These are phyloP conservation scores for Lapara coniferarum DNA, from an alignment of 2,888 invertebrate species.

Conservation along the genomic window DNA sequence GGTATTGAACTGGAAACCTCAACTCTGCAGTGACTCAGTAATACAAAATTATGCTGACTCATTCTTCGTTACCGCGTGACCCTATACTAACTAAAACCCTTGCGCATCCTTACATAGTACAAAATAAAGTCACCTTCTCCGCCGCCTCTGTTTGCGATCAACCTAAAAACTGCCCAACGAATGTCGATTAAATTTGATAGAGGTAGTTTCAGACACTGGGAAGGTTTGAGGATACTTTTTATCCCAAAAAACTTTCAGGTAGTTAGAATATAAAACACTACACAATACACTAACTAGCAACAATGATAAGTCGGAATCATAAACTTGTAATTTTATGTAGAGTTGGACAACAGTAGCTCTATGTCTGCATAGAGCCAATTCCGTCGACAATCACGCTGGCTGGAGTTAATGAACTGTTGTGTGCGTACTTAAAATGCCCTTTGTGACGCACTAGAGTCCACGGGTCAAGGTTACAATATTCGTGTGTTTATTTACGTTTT, in stretches of 20 bases:
- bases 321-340: slow-evolving; percentile 5
- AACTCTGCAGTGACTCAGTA: too few species aligned
- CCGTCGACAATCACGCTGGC: slow-evolving; percentile 22
- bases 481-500: slow-evolving; percentile 16
- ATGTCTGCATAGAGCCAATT: slow-evolving; percentile 26
- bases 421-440: slow-evolving; percentile 47
- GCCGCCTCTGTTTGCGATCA: too few species aligned
- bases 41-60: too few species aligned
- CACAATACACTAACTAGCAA: background rate
- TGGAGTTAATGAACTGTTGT: slow-evolving; percentile 31
- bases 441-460: slow-evolving; percentile 44
- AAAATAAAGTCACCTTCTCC: too few species aligned
- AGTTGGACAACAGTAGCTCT: slow-evolving; percentile 9
- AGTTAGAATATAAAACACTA: background rate
- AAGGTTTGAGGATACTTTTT: too few species aligned
- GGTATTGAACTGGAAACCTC: too few species aligned
- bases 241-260: background rate
- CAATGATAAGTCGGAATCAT: background rate
- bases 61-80: too few species aligned
- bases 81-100: too few species aligned
- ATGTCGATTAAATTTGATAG: too few species aligned
- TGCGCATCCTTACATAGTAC: too few species aligned
- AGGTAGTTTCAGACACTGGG: too few species aligned
- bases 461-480: slow-evolving; percentile 42
- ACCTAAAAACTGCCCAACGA: too few species aligned